A percentile compares a stretch with the other conserved stretches of the same genome.
Conservation (phyloP, 2,888 invertebrate genomes). For the Hyposoter dolosus region DNA sequence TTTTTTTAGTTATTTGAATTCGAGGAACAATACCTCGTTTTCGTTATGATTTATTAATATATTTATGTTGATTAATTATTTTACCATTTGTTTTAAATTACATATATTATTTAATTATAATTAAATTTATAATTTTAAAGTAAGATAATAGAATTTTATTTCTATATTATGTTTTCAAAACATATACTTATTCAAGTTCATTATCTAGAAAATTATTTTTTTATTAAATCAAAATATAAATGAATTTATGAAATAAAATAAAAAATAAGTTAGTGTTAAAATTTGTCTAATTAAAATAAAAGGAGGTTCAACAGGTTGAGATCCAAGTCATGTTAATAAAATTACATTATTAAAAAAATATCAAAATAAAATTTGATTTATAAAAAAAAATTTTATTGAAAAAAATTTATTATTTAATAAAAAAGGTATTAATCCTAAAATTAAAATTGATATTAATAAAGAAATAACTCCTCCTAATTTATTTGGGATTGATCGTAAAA, state of each 20-base stretch:
- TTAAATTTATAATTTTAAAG: constrained; percentile 6
- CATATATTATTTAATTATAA: background rate
- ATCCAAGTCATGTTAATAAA: constrained; percentile 85
- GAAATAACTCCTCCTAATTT: constrained; percentile 92
- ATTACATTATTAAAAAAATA: constrained; percentile 78
- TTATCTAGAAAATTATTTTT: constrained; percentile 6
- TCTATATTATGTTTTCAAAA: constrained; percentile 24
- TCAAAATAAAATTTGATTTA: constrained; percentile 83
- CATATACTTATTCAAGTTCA: constrained; percentile 34
- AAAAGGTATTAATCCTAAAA: constrained; percentile 88
- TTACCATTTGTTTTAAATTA: constrained; percentile 16
- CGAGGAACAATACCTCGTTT: constrained; percentile 12
- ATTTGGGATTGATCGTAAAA: constrained; percentile 92
- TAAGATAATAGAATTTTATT: constrained; percentile 26
- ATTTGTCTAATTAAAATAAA: constrained; percentile 77
- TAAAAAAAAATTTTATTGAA: constrained; percentile 87
- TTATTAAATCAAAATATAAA: background rate
- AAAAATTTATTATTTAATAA: constrained; percentile 87
- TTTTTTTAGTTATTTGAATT: constrained; percentile 5
- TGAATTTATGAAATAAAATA: background rate
- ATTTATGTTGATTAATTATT: constrained; percentile 12
- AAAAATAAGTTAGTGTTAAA: background rate
- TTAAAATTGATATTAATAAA: constrained; percentile 88
- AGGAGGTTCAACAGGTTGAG: constrained; percentile 84
- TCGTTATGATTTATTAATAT: constrained; percentile 21